These are phyloP conservation scores for Montipora capitata DNA, from an alignment of 92 coral and sea anemone genomes.

Conservation along the genomic window DNA sequence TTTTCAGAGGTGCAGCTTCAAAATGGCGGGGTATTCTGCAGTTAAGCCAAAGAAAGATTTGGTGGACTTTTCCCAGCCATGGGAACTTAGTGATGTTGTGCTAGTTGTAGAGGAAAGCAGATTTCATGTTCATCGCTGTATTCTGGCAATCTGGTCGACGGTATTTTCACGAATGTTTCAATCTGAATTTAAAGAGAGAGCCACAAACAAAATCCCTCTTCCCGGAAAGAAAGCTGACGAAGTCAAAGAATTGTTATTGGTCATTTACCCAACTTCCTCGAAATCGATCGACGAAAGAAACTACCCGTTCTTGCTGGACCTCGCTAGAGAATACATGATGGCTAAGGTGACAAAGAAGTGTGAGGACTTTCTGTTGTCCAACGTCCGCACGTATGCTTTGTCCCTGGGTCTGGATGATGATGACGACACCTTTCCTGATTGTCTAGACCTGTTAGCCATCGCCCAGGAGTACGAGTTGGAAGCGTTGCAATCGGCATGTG, in stretches of 20 bases:
- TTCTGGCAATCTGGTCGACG: constrained; percentile 44
- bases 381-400: no score
- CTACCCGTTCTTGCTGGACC: not conserved
- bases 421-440: no score
- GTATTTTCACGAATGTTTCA: constrained; percentile 28
- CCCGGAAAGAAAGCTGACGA: constrained; percentile 32
- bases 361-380: not conserved
- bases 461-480: constrained; percentile 27
- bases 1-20: no score
- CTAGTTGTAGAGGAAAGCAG: constrained; percentile 32
- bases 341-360: constrained; percentile 20
- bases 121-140: constrained; percentile 41
- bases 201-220: constrained; percentile 25
- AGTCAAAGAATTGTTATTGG: constrained; percentile 37
- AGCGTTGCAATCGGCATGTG: not conserved
- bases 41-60: no score
- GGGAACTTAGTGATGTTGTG: constrained; percentile 47
- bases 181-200: constrained; percentile 24
- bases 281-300: constrained; percentile 11
- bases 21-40: no score
- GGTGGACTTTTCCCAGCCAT: constrained; percentile 30
- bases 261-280: constrained; percentile 21
- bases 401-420: no score
- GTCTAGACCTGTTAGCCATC: not conserved
- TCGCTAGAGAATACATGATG: constrained; percentile 51